A percentile compares a stretch with the other conserved stretches of the same genome.
Evolutionary conservation across 2,113 vertebrate species (phyloP).

Genomic region (Gasterosteus nipponicus): DNA sequence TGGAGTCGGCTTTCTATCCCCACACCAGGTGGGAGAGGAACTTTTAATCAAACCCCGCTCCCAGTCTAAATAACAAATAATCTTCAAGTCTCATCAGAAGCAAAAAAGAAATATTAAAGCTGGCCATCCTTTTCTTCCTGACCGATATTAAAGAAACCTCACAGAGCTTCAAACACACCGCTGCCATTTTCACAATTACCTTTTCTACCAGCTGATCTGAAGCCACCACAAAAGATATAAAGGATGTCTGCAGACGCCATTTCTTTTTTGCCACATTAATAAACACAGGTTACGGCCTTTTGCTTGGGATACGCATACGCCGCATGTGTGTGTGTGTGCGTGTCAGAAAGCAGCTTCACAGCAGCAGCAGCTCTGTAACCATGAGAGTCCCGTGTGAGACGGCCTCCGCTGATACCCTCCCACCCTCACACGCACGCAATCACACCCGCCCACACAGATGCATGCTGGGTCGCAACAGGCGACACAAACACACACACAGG

Average conservation of each 20-base stretch:
- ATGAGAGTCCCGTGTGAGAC: slow-evolving; percentile 20
- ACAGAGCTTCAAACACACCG: slow-evolving; percentile 22
- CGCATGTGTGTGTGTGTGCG: not conserved
- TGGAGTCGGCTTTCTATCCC: slow-evolving; percentile 13
- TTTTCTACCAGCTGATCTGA: slow-evolving; percentile 12
- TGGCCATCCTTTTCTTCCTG: slow-evolving; percentile 7
- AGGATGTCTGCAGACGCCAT: not conserved
- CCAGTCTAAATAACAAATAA: slow-evolving; percentile 49
- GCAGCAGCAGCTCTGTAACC: slow-evolving; percentile 10
- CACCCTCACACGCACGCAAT: not conserved
- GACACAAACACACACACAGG: slow-evolving; percentile 28
- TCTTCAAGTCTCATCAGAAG: slow-evolving; percentile 41
- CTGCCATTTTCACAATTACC: slow-evolving; percentile 1
- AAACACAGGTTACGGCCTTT: slow-evolving; percentile 9
- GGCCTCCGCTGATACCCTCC: slow-evolving; percentile 33
- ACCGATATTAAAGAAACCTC: slow-evolving; percentile 47
- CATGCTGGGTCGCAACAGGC: slow-evolving; percentile 62
- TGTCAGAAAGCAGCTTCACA: slow-evolving; percentile 8
- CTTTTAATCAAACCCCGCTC: slow-evolving; percentile 48
- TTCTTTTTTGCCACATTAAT: slow-evolving; percentile 7
- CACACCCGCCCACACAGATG: slow-evolving; percentile 71
- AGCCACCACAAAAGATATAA: slow-evolving; percentile 26
- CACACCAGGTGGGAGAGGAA: not conserved
- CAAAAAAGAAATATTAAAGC: slow-evolving; percentile 49
- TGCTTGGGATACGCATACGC: not conserved